Evolutionary conservation across 2,888 invertebrate species (phyloP).

Genomic region (Schizaphis graminum): DNA sequence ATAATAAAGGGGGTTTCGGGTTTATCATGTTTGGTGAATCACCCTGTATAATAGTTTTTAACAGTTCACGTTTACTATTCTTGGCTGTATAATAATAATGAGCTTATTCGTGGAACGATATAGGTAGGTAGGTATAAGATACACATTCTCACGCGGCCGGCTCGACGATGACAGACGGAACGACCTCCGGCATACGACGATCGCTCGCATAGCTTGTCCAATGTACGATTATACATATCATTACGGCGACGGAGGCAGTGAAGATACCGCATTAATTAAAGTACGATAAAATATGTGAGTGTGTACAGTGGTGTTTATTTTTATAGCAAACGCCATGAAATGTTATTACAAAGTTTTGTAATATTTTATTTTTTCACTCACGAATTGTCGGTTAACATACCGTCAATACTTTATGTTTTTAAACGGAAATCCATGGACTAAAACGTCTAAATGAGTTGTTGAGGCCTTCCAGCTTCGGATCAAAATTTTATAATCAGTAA

Average conservation of each 20-base stretch:
- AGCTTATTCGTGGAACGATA: slow-evolving; percentile 2
- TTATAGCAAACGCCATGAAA: not conserved
- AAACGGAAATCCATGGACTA: not conserved
- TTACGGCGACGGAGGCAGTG: not conserved
- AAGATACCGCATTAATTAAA: not conserved
- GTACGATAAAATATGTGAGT: not conserved
- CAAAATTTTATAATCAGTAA: not conserved
- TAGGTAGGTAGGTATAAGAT: not conserved
- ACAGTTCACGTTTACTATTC: not conserved
- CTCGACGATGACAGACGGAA: not conserved
- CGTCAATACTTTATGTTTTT: not conserved
- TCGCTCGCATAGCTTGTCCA: not conserved
- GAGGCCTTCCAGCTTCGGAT: not conserved
- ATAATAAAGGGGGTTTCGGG: no score
- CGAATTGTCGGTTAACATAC: not conserved
- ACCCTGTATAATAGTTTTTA: not conserved
- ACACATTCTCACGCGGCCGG: not conserved
- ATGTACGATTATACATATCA: not conserved
- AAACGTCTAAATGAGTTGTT: not conserved
- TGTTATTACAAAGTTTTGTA: not conserved
- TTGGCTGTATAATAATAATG: not conserved
- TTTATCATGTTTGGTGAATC: no score
- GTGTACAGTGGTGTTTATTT: not conserved
- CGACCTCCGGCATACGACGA: not conserved
- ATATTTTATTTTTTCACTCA: not conserved